phyloP scores from a whole-genome alignment of 2,888 invertebrate species.

The Scelioninae gen. 2 region DNA sequence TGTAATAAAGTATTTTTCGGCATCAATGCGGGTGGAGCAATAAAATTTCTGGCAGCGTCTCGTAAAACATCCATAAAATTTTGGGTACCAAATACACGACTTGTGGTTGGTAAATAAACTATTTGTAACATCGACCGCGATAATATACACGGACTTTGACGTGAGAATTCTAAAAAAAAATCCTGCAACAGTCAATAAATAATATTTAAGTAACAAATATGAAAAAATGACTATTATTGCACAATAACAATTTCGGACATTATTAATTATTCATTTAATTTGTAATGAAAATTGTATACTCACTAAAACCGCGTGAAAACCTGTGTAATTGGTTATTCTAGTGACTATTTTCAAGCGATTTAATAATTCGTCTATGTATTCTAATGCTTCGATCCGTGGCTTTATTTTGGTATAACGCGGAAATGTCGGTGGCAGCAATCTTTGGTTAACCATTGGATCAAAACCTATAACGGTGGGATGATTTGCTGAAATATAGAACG shows the following conservation, averaged over 20 bases:
- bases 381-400: conserved; percentile 85
- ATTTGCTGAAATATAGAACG: conserved; percentile 77
- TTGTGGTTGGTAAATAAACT: conserved; percentile 79
- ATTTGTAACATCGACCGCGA: conserved; percentile 93
- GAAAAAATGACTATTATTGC: not conserved
- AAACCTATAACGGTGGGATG: conserved; percentile 92
- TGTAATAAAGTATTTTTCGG: conserved; percentile 82
- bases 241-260: no score
- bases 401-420: conserved; percentile 96
- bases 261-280: conserved; percentile 1
- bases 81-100: conserved; percentile 79
- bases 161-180: conserved; percentile 95
- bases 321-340: conserved; percentile 86
- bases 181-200: conserved; percentile 80
- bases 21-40: conserved; percentile 91
- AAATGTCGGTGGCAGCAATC: conserved; percentile 97
- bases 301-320: conserved; percentile 90
- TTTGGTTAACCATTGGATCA: conserved; percentile 96
- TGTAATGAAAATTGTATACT: conserved; percentile 60
- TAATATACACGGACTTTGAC: conserved; percentile 90
- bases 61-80: conserved; percentile 87
- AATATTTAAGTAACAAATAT: not conserved
- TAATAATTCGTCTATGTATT: conserved; percentile 89
- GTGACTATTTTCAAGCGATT: conserved; percentile 87
- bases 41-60: conserved; percentile 91